Base-by-base conservation (phyloP, 2,888 invertebrate species). In the Apodemia mormo region DNA sequence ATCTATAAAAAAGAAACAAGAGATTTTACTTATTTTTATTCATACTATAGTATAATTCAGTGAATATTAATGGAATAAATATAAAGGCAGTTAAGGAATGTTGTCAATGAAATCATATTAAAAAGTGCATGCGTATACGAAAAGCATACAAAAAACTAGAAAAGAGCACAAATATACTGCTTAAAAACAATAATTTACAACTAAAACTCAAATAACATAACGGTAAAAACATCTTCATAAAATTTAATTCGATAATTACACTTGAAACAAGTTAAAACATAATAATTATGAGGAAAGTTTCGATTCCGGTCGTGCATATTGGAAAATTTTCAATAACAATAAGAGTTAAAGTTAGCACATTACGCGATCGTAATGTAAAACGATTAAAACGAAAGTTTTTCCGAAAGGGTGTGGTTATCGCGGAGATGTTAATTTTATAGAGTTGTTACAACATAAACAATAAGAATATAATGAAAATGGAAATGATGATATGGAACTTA, bases 301-400 rank as follows among this genome's bases (percentile, higher is more conserved):
- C 68, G 74, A 74, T 76, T 68, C 67, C 71, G 73, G 68, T 64
- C 40, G 68, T 74, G 78, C 79, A 76, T 82, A 84, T 83, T 82
- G 81, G 79, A 80, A 80, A 80, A 81, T 80, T 81, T 84, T 82
- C 86, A 82, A 87, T 88, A 83, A 81, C 81, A 82, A 78, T 82
- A 76, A 83, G 76, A 77, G 77, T 72, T 71, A 79, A 90, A 91
- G 84, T 91, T 90, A 72, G 85, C 82, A 80, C 87, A 84, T 89
- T 89, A 86, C 84, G 81, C 79, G 81, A 87, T 89, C 85, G 85
- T 90, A 88, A 90, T 89, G 86, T 89, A 80, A 83, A 84, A 81
- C 89, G 87, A 89, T 91, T 90, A 90, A 87, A 86, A 81, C 81
- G 77, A 90, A 91, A 91, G 84, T 91, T 91, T 91, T 90, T 91